Base-by-base conservation (phyloP, 1,140 invertebrate species). In the Ptiloglossa arizonensis region DNA sequence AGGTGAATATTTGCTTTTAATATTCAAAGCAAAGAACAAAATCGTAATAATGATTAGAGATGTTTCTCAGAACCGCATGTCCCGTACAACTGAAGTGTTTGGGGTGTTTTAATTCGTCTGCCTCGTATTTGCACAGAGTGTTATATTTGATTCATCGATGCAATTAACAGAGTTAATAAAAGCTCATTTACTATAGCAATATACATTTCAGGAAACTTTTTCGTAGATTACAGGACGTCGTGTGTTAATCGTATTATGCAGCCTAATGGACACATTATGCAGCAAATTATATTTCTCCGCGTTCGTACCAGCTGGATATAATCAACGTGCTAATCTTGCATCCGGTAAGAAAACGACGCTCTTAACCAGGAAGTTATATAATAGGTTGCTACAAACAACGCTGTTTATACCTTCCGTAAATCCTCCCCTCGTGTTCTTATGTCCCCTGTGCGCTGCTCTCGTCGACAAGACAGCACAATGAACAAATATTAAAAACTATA, bases 401-500 rank as follows among this genome's bases (percentile, higher is more conserved):
- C 50, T 69, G 62, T 81, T 81, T 62, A 54, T 56, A 68, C 22
- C 52, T 60, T 1, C 13, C n/a, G 22, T 2, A 32, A 22, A 38
- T 63, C 41, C 13, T 27, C 6, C 41, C 22, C 38, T 29, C 11
- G 27, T 24, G 29, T 52, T 24, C 56, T 48, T 50, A 29, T 46
- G 35, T 19, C 9, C 29, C 41, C 24, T 27, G 46, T 9, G 29
- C 56, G n/a, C 27, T 24, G n/a, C 57, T 68, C 50, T 71, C 76
- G 32, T 67, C 32, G 52, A 52, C 54, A 24, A 41, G 57, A 81
- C 79, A 60, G 27, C n/a, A 69, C 79, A 82, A 86, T 78, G 83
- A 81, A 87, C 85, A 86, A 86, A 87, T 87, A 87, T 87, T 87
- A 87, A 87, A 87, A 87, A 86, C 83, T 87, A 82, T 87, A 83